Evolutionary conservation across 37 sponge, comb jelly and placozoan species (phyloP), one percentile per base, ranked within the genome.

Genomic region (Ianthella basta): DNA sequence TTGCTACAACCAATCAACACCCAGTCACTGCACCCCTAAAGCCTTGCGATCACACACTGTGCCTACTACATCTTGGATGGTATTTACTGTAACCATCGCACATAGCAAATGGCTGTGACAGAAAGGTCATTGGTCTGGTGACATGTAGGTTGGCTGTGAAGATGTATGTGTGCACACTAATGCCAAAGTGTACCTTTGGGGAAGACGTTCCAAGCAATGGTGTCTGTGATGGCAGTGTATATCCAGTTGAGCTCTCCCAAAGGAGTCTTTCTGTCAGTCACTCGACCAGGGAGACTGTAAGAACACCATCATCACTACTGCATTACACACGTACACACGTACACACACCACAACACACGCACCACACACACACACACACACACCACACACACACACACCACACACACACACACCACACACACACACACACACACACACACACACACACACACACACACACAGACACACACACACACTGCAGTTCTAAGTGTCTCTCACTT

Each of bases 171-270:
- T 30, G 29, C 75, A 73, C 35, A 15, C 35, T 23, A 4, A 30
- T 36, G 38, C 36, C 20, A 56, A 18, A 6, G n/a, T 53, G 41
- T n/a, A 95, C 95, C 95, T 87, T 83, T 82, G 23, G 92, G 91
- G 0, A 97, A 89, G 2, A 88, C 89, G 65, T 95, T 95, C 99
- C 99, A 99, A 36, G 99, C 99, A 33, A 99, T 95, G n/a, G 99
- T 99, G 88, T 99, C 99, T 18, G 96, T 95, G 56, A 99, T 93
- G 80, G 99, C 99, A 38, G 97, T 97, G 60, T 96, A 96, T 15
- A 99, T 94, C 99, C 99, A 99, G 89, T 99, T 97, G 20, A 99
- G 94, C 82, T 99, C 99, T 56, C 99, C 99, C 40, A 96, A 80
- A 16, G 92, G 93, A 32, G 98, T 91, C 25, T 93, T 88, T 1